Evolutionary conservation across 2,113 vertebrate genomes (phyloP).

Genomic region (Onychorhynchus coronatus): DNA sequence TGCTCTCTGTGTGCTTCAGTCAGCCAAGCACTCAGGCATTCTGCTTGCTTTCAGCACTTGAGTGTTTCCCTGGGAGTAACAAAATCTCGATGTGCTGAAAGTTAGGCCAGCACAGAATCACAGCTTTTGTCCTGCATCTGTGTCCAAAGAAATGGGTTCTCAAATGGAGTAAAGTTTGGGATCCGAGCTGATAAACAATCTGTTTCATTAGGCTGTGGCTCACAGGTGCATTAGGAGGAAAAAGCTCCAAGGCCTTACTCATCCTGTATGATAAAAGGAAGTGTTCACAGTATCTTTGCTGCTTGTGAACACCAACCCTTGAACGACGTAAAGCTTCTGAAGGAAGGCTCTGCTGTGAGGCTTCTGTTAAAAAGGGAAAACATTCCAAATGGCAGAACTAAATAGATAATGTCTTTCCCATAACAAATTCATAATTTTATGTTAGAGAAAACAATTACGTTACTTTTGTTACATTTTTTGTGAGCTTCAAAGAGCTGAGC

Average conservation of each 20-base stretch:
- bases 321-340: neutral
- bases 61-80: neutral
- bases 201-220: neutral
- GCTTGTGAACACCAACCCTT: neutral
- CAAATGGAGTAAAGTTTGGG: neutral
- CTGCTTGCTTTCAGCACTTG: neutral
- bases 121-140: neutral
- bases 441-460: neutral
- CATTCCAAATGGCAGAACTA: neutral
- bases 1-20: neutral
- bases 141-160: neutral
- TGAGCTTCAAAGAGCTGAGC: neutral
- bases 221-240: neutral
- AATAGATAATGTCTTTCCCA: neutral
- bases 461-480: neutral
- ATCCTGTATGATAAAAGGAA: neutral
- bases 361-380: neutral
- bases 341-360: neutral
- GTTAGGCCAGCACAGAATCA: neutral
- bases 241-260: neutral
- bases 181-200: neutral
- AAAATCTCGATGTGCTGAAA: neutral
- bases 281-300: neutral
- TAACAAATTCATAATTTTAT: neutral
- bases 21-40: neutral